Evolutionary conservation across 2,888 invertebrate species (phyloP), one percentile per base, ranked within the genome.

Genomic region (Pristionchus mayeri): DNA sequence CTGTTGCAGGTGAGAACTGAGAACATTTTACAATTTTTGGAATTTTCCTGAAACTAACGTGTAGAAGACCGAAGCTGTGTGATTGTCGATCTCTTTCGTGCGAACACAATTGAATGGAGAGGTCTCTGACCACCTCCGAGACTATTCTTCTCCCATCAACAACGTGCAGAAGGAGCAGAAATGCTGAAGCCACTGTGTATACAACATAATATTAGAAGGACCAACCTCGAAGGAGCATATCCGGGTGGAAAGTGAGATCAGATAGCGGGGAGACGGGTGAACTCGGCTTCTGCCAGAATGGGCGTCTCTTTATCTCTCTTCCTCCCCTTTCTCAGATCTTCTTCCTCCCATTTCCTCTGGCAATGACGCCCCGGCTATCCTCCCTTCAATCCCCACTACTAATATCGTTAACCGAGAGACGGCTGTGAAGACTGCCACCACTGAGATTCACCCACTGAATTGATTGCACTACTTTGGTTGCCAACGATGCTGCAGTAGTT

Each of bases 91-190:
- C 37, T 37, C 37, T 34, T 37, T 79, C 79, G 27, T 79, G 79
- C 11, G 79, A 79, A 37, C 79, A 79, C 40, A 79, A 54, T 13
- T 79, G 54, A 54, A 79, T 54, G 16, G 79, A 76, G 18, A 76
- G 48, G 27, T 76, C 76, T 44, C 76, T 34, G 11, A 76, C 76
- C 13, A 18, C 48, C 50, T 76, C 76, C 21, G 76, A 4, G 48
- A 76, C 24, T 48, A 76, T 50, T 30, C 48, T 37, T 30, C 24
- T 76, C 13, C 48, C 18, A 9, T 50, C 6, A 13, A 44, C 30
- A 0, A 30, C n/a, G 3, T 3, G 76, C 2, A 76, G 76, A 76
- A 76, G 27, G 24, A 76, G 76, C 21, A 76, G 76, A 76, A 76
- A 27, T 1, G 27, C 44, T 76, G 50, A 13, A 76, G n/a, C n/a